Evolutionary conservation across 2,888 invertebrate species (phyloP).

Genomic region (Alloplasta piceator): DNA sequence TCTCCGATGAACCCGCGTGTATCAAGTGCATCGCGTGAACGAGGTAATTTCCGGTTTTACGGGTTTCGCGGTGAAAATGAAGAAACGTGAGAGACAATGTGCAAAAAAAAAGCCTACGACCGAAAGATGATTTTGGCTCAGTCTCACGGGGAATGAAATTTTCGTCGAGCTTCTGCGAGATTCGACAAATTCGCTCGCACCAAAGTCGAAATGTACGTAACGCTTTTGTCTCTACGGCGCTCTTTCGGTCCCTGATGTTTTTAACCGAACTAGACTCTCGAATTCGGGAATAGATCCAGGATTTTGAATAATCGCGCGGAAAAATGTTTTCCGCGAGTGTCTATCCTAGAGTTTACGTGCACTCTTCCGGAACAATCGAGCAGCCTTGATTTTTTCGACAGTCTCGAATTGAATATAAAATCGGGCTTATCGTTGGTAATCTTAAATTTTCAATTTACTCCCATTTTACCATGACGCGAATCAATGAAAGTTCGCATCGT

Average conservation of each 20-base stretch:
- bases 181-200: constrained; percentile 2
- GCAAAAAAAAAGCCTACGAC: not conserved
- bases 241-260: not conserved
- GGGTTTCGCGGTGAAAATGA: not conserved
- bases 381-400: too few species aligned
- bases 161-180: not conserved
- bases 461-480: too few species aligned
- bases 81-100: not conserved
- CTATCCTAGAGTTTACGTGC: constrained; percentile 3
- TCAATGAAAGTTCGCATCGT: too few species aligned
- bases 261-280: not conserved
- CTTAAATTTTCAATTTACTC: too few species aligned
- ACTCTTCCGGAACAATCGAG: not conserved
- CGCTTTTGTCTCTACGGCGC: not conserved
- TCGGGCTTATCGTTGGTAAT: too few species aligned
- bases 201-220: not conserved
- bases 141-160: not conserved
- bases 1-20: too few species aligned
- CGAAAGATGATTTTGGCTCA: not conserved
- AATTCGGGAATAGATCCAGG: constrained; percentile 29
- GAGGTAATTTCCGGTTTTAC: not conserved
- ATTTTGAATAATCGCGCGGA: constrained; percentile 41
- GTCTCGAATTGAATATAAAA: too few species aligned
- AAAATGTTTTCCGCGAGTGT: constrained; percentile 34
- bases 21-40: not conserved